Conservation (phyloP, 2,797 vertebrate genomes). For the Chaunax sp. region DNA sequence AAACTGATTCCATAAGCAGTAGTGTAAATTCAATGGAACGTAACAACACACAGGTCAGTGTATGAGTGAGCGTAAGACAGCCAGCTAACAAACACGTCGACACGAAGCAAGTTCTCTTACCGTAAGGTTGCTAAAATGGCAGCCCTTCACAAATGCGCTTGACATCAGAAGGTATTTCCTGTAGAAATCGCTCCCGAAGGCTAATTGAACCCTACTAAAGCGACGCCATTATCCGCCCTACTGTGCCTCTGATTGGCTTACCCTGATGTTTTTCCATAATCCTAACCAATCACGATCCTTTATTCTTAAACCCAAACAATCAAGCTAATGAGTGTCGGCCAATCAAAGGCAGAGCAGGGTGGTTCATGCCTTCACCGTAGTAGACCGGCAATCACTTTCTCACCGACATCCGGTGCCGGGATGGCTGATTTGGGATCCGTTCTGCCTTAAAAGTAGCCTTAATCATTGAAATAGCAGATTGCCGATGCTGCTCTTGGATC, state of each 20-base stretch:
- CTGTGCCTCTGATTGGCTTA: no score
- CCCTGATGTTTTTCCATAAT: no score
- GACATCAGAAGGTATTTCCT: constrained; percentile 74
- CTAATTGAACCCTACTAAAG: background rate
- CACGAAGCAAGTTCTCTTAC: constrained; percentile 77
- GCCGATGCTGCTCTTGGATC: constrained; percentile 17
- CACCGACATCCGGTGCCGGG: constrained; percentile 58
- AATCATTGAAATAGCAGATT: accelerated
- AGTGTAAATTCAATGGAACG: accelerated
- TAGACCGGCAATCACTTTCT: no score
- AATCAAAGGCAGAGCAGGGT: no score
- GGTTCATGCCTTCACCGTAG: no score
- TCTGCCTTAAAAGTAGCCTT: accelerated
- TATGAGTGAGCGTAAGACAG: background rate
- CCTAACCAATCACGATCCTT: no score
- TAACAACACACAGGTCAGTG: background rate
- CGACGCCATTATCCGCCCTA: no score
- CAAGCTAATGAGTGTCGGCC: no score
- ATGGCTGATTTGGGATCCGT: constrained; percentile 47
- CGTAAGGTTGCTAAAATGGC: constrained; percentile 88
- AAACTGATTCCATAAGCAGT: accelerated
- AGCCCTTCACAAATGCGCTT: constrained; percentile 78
- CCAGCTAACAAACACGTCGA: constrained; percentile 20
- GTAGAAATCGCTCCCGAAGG: constrained; percentile 65
- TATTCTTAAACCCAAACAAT: no score